Evolutionary conservation across 2,113 vertebrate species (phyloP).

Genomic region (Cyanistes caeruleus): DNA sequence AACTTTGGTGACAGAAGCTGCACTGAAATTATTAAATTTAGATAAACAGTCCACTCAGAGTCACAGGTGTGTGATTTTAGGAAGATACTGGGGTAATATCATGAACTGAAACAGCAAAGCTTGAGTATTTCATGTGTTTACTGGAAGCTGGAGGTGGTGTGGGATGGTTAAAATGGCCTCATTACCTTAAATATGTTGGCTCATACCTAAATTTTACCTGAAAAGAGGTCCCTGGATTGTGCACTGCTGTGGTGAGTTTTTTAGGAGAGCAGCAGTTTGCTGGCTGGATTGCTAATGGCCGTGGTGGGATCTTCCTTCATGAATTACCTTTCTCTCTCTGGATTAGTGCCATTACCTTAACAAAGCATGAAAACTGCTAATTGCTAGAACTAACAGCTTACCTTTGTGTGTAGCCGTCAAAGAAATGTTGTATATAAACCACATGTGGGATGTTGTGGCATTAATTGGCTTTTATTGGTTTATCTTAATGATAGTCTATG

Average conservation of each 20-base stretch:
- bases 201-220: neutral
- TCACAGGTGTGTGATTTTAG: neutral
- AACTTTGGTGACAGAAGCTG: neutral
- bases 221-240: neutral
- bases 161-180: neutral
- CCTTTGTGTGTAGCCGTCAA: neutral
- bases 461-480: slow-evolving; percentile 28
- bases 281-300: neutral
- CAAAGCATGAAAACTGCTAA: neutral
- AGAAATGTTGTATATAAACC: neutral
- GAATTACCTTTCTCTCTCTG: neutral
- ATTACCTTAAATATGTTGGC: neutral
- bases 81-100: neutral
- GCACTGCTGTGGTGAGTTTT: neutral
- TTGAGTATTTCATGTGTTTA: neutral
- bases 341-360: neutral
- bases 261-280: neutral
- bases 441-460: neutral
- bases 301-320: neutral
- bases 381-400: neutral
- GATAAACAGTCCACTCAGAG: neutral
- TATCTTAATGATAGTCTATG: neutral
- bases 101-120: neutral
- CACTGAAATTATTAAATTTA: neutral
- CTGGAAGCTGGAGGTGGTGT: neutral